These are phyloP conservation scores for Gymnothorax javanicus DNA, from an alignment of 2,797 vertebrate genomes.

Conservation along the genomic window DNA sequence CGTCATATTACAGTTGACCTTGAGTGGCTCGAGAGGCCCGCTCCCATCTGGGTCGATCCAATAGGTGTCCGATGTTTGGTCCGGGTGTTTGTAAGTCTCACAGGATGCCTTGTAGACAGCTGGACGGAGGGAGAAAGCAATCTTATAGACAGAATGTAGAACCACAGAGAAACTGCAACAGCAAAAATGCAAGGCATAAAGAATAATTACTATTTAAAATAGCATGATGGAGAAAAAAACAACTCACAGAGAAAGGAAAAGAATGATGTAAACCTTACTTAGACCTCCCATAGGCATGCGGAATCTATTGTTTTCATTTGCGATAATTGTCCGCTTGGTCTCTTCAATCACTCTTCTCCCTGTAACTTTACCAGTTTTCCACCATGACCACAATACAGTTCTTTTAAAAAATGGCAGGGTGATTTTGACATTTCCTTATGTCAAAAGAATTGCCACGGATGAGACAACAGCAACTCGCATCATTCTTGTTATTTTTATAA, in stretches of 20 bases:
- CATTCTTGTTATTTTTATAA: not conserved
- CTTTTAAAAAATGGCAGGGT: not conserved
- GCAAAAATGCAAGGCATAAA: not conserved
- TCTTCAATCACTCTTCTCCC: not conserved
- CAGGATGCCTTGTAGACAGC: slow-evolving; percentile 92
- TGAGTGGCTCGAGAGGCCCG: slow-evolving; percentile 83
- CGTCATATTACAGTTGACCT: slow-evolving; percentile 91
- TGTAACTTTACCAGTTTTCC: not conserved
- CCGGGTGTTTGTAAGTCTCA: slow-evolving; percentile 92
- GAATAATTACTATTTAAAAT: too few species aligned
- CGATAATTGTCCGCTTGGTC: not conserved
- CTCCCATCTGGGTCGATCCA: slow-evolving; percentile 98
- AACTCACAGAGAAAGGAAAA: too few species aligned
- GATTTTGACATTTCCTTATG: not conserved
- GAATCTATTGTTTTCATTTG: not conserved
- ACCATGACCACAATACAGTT: not conserved
- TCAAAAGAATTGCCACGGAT: not conserved
- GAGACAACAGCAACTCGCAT: not conserved
- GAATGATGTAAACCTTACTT: too few species aligned
- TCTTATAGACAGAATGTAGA: not conserved
- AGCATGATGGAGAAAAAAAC: too few species aligned
- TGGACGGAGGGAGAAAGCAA: slow-evolving; percentile 56
- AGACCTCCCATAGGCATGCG: too few species aligned
- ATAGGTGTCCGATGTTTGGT: slow-evolving; percentile 85
- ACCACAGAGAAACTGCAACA: not conserved